These are phyloP conservation scores for Cephalotes varians DNA, from an alignment of 2,888 invertebrate species.

Conservation along the genomic window DNA sequence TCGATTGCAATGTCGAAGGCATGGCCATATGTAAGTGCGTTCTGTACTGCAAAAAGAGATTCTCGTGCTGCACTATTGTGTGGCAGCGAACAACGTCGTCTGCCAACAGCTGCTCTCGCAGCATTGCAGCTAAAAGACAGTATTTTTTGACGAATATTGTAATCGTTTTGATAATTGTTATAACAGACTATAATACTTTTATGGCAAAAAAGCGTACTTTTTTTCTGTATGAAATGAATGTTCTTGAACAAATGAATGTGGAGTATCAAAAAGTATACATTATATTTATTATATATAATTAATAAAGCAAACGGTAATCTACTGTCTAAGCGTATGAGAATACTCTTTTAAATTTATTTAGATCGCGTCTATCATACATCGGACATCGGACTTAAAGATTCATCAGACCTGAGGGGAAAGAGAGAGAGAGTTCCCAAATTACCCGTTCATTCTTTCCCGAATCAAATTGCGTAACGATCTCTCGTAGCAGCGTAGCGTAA, in stretches of 20 bases:
- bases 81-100: not conserved
- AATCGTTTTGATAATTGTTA: slow-evolving; percentile 14
- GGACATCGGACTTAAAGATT: not conserved
- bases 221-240: not conserved
- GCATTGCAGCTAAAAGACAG: slow-evolving; percentile 22
- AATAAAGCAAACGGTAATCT: not conserved
- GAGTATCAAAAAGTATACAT: not conserved
- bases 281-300: slow-evolving; percentile 11
- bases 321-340: not conserved
- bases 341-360: not conserved
- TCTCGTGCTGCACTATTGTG: slow-evolving; percentile 3
- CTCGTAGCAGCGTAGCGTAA: slow-evolving; percentile 77
- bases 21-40: slow-evolving; percentile 42
- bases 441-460: slow-evolving; percentile 69
- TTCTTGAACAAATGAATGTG: not conserved
- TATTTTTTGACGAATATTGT: slow-evolving; percentile 22
- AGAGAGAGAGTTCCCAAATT: slow-evolving; percentile 70
- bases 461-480: slow-evolving; percentile 78
- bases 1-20: slow-evolving; percentile 52
- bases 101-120: slow-evolving; percentile 33
- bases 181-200: not conserved
- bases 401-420: slow-evolving; percentile 17
- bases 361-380: not conserved
- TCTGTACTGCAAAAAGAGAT: slow-evolving; percentile 8
- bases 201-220: no score